A percentile compares a stretch with the other conserved stretches of the same genome.
These are phyloP conservation scores for Amphiduros pacificus DNA, from an alignment of 2,888 invertebrate genomes.

Conservation along the genomic window DNA sequence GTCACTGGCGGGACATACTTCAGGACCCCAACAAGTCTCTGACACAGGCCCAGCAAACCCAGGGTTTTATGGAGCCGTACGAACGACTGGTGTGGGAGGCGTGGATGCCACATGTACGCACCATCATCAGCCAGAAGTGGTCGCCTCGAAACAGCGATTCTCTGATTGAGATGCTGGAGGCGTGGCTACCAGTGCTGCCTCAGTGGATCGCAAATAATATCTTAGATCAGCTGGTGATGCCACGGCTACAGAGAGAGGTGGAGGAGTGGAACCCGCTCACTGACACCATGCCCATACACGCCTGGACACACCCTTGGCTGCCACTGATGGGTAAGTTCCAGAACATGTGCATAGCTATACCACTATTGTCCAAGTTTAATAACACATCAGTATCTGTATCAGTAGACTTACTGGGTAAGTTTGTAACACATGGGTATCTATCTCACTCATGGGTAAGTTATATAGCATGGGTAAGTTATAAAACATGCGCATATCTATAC, in stretches of 20 bases:
- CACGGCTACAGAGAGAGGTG: slow-evolving; percentile 70
- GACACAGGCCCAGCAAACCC: slow-evolving; percentile 34
- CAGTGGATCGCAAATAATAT: slow-evolving; percentile 81
- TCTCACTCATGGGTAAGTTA: no score
- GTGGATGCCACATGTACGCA: slow-evolving; percentile 81
- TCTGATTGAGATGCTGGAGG: slow-evolving; percentile 77
- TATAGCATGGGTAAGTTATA: no score
- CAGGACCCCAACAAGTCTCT: slow-evolving; percentile 43
- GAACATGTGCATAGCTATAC: no score
- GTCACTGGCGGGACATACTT: slow-evolving; percentile 60
- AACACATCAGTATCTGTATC: no score
- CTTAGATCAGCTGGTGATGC: slow-evolving; percentile 80
- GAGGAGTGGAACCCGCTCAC: slow-evolving; percentile 91
- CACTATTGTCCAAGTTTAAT: no score
- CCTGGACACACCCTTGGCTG: slow-evolving; percentile 97
- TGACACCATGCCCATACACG: slow-evolving; percentile 92
- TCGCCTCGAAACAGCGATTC: slow-evolving; percentile 78
- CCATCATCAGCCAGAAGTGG: slow-evolving; percentile 66
- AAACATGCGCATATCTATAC: no score
- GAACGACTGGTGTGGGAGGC: slow-evolving; percentile 86
- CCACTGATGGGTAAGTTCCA: slow-evolving; percentile 72
- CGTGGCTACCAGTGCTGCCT: slow-evolving; percentile 81
- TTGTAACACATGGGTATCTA: no score
- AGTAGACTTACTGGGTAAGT: no score
- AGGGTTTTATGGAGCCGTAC: slow-evolving; percentile 67